A percentile compares a stretch with the other conserved stretches of the same genome.
These are phyloP conservation scores for Champsocephalus gunnari DNA, from an alignment of 2,797 vertebrate species.

Conservation along the genomic window DNA sequence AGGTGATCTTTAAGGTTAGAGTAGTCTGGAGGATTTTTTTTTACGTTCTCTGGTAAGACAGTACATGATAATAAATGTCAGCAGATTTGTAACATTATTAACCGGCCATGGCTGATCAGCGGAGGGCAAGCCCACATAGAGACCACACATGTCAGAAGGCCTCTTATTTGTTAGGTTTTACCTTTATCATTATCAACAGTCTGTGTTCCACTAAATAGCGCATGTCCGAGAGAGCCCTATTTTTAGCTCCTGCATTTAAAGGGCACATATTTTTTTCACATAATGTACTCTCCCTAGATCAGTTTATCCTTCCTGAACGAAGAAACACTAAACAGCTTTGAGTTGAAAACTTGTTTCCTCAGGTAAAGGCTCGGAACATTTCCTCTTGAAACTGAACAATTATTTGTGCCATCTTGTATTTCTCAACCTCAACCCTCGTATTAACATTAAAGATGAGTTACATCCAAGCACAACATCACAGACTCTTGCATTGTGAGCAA, in stretches of 20 bases:
- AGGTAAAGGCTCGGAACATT: too few relatives aligned
- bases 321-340: too few relatives aligned
- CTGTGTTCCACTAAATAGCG: not conserved
- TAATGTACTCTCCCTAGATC: not conserved
- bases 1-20: not conserved
- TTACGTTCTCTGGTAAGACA: not conserved
- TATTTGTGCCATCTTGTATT: too few relatives aligned
- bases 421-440: too few relatives aligned
- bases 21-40: not conserved
- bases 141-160: slow-evolving; percentile 15
- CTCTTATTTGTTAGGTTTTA: not conserved
- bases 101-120: not conserved
- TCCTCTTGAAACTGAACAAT: too few relatives aligned
- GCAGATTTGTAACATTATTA: slow-evolving; percentile 1
- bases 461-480: too few relatives aligned
- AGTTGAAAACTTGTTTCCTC: too few relatives aligned
- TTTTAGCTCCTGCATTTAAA: not conserved
- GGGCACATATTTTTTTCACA: not conserved
- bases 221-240: not conserved
- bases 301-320: too few relatives aligned
- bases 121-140: not conserved
- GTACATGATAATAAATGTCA: not conserved
- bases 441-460: too few relatives aligned
- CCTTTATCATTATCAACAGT: slow-evolving; percentile 3
- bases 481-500: too few relatives aligned